phyloP scores from a whole-genome alignment of 2,888 invertebrate species.

The Tridacna crocea region DNA sequence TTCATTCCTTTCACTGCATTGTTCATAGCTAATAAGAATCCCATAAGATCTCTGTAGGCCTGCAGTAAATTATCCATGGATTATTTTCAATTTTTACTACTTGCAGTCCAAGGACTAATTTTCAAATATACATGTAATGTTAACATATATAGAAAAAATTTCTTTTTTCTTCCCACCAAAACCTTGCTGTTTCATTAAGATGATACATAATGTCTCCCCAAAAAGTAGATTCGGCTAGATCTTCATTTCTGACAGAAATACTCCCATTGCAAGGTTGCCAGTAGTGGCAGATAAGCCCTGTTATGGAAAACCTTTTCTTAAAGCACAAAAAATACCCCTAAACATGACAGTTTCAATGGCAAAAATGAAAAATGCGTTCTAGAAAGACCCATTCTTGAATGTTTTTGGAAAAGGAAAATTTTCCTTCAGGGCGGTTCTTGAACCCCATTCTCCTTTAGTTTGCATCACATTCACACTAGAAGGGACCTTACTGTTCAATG shows the following conservation, averaged over 20 bases:
- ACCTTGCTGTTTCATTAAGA: neutral
- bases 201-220: neutral
- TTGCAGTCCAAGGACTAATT: conserved; percentile 64
- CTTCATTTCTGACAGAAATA: neutral
- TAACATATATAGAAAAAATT: neutral
- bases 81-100: conserved; percentile 75
- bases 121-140: conserved; percentile 39
- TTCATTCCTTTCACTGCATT: conserved; percentile 93
- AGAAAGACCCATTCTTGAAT: too few species aligned
- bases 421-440: neutral
- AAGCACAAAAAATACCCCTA: too few species aligned
- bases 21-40: conserved; percentile 94
- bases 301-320: too few species aligned
- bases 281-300: too few species aligned
- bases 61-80: conserved; percentile 74
- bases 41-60: conserved; percentile 90
- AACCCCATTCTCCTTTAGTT: neutral
- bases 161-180: neutral
- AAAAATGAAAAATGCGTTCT: too few species aligned
- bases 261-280: too few species aligned
- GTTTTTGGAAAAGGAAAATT: too few species aligned
- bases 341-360: too few species aligned
- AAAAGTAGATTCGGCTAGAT: neutral
- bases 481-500: too few species aligned
- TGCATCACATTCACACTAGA: too few species aligned